Conservation (phyloP, 2,888 invertebrate genomes). For the Lepeophtheirus nordmannii region DNA sequence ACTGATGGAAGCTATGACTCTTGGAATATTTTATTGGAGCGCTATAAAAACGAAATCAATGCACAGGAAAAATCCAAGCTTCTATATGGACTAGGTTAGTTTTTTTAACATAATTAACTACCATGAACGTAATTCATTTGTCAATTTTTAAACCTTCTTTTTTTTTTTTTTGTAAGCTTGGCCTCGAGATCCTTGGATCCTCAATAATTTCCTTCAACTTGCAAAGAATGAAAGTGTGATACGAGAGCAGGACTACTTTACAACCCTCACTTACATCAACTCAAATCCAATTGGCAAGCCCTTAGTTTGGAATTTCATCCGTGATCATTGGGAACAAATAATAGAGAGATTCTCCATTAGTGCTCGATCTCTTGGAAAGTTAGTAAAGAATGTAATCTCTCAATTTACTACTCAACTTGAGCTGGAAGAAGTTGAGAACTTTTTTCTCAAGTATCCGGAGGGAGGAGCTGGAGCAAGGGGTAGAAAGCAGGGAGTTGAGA, state of each 20-base stretch:
- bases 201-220: constrained; percentile 50
- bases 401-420: constrained; percentile 51
- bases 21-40: not conserved
- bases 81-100: constrained; percentile 52
- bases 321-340: constrained; percentile 56
- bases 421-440: constrained; percentile 58
- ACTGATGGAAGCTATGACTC: constrained; percentile 22
- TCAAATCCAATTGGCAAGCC: constrained; percentile 55
- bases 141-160: too few species aligned
- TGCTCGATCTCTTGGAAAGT: constrained; percentile 60
- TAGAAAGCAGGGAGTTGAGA: constrained; percentile 57
- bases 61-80: constrained; percentile 62
- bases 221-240: constrained; percentile 59
- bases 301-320: constrained; percentile 67
- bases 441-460: constrained; percentile 62
- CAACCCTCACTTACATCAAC: constrained; percentile 49
- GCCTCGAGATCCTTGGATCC: constrained; percentile 46
- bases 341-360: constrained; percentile 64
- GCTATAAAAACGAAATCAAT: constrained; percentile 46
- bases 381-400: constrained; percentile 53
- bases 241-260: constrained; percentile 41
- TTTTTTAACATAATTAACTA: too few species aligned
- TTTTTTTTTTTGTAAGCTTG: constrained; percentile 38
- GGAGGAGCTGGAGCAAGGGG: constrained; percentile 59
- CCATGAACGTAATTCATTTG: too few species aligned